A percentile compares a stretch with the other conserved stretches of the same genome.
Evolutionary conservation across 2,113 vertebrate species (phyloP).

Genomic region (Trematocara variabile): DNA sequence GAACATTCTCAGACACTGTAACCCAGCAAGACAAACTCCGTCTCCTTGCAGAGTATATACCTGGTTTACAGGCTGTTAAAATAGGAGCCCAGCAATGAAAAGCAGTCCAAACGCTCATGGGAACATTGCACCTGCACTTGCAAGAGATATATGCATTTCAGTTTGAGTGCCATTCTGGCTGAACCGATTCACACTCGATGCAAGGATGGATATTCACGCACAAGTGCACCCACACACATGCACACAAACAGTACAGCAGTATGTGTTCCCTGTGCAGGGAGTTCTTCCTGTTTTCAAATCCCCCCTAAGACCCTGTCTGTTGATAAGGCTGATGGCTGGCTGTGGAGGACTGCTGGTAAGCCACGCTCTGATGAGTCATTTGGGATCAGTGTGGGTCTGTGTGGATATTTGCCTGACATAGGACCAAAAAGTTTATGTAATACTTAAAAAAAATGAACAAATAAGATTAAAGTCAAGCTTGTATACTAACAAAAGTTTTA

Average conservation of each 20-base stretch:
- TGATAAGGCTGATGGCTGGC: conserved; percentile 48
- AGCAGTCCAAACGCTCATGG: not conserved
- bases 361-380: conserved; percentile 30
- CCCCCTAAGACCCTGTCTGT: conserved; percentile 54
- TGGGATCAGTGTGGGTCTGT: conserved; percentile 12
- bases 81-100: not conserved
- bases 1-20: conserved; percentile 43
- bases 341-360: conserved; percentile 12
- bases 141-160: not conserved
- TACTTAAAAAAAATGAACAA: not conserved
- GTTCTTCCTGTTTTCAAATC: conserved; percentile 65
- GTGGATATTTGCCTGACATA: not conserved
- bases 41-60: not conserved
- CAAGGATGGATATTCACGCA: not conserved
- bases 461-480: not conserved
- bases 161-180: not conserved
- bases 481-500: not conserved
- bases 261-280: not conserved
- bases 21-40: not conserved
- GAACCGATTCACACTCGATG: not conserved
- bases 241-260: not conserved
- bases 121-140: not conserved
- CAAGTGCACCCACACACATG: not conserved
- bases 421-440: not conserved
- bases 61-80: conserved; percentile 19